phyloP scores from a whole-genome alignment of 2,888 invertebrate genomes.

The Synergus umbraculus region DNA sequence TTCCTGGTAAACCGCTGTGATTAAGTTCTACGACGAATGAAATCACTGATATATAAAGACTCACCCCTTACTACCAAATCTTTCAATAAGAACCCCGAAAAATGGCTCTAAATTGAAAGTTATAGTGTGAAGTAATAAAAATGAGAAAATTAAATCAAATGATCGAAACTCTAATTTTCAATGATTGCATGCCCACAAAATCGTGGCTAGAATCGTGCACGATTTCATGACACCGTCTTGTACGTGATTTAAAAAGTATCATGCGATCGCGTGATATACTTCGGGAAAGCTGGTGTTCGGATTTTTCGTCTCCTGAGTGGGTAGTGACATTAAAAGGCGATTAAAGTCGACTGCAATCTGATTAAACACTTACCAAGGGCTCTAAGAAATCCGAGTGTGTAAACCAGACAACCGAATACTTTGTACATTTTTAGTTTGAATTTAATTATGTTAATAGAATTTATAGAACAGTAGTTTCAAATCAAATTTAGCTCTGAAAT shows the following conservation, averaged over 20 bases:
- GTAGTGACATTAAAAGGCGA: background rate
- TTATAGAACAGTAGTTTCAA: too few species aligned
- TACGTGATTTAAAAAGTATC: background rate
- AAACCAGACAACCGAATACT: background rate
- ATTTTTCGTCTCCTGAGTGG: slow-evolving; percentile 8
- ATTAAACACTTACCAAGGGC: background rate
- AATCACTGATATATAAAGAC: slow-evolving; percentile 55
- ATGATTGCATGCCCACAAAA: background rate
- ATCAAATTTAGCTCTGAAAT: too few species aligned
- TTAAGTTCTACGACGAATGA: slow-evolving; percentile 59
- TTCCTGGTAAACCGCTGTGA: slow-evolving; percentile 60
- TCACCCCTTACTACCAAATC: slow-evolving; percentile 57
- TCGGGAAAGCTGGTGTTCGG: background rate
- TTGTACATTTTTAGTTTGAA: background rate
- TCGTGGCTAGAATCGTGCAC: background rate
- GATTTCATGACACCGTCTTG: background rate
- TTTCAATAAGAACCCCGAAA: background rate
- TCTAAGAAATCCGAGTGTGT: background rate
- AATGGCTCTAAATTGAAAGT: background rate
- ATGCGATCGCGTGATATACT: slow-evolving; percentile 5
- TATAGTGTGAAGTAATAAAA: background rate
- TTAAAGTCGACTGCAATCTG: background rate
- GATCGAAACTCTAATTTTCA: background rate
- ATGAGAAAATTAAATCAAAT: background rate
- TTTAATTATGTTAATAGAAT: too few species aligned